Base-by-base conservation (phyloP, 2,888 invertebrate genomes). In the Agrotis clavis region DNA sequence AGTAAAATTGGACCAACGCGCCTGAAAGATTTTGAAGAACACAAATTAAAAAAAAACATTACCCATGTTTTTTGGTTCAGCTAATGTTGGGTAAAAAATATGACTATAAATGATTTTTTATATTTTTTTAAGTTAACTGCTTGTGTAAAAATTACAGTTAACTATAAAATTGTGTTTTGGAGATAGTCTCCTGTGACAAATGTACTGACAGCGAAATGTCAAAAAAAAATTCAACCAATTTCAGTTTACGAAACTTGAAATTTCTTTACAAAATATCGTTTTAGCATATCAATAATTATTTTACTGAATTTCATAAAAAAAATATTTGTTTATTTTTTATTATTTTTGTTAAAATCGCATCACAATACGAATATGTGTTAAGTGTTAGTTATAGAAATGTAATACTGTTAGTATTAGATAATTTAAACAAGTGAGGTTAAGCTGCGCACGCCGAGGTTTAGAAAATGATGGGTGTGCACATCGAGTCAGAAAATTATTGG, bases 341-440 rank as follows among this genome's bases (percentile, higher is more conserved):
- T 19, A 0, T 13, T 16, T 14, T 73, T 18, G 35, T 66, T 19
- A 0, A 30, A 61, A 51, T 66, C 59, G 75, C 72, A 74, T 79
- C 76, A 30, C 63, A 62, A 30, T 66, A 62, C 18, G 56, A 50
- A 50, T 50, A 4, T 54, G 70, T 2, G 70, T 2, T 13, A 41
- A 16, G 69, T 61, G 79, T 13, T 83, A 83, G 83, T 41, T 77
- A 18, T 80, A 82, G 84, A 70, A 67, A 65, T 53, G 84, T 62
- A 70, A 68, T 67, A 77, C 69, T 76, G 67, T 71, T 74, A 61
- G 16, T 74, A 47, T 64, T 82, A 76, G 71, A 82, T 70, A 57
- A 72, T 68, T 76, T 72, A 47, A 30, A 65, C 21, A 56, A 47
- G 30, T 19, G 35, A 60, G 5, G 66, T 76, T 65, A 76, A 79